These are phyloP conservation scores for Lophochroa leadbeateri DNA, from an alignment of 2,113 vertebrate genomes.

Conservation along the genomic window DNA sequence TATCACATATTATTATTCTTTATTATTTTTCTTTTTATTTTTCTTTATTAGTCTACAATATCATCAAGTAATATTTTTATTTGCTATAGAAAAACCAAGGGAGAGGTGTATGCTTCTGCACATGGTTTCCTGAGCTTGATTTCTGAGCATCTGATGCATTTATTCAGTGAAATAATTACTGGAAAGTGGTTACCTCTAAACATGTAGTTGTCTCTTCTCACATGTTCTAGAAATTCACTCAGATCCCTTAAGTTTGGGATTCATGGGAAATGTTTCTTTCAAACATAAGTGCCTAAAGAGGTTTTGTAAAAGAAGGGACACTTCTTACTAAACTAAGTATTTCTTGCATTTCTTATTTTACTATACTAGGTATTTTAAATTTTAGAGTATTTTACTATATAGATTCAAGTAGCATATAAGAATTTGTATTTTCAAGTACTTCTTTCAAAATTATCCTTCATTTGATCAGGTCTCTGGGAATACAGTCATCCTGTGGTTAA, in stretches of 20 bases:
- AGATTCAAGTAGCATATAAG: neutral
- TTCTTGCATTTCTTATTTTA: neutral
- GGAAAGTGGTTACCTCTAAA: neutral
- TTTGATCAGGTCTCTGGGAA: neutral
- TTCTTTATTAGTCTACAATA: neutral
- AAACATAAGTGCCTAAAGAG: neutral
- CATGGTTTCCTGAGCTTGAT: neutral
- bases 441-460: neutral
- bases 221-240: rapidly evolving
- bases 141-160: neutral
- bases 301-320: neutral
- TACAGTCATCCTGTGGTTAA: neutral
- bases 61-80: neutral
- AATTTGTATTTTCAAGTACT: neutral
- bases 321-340: neutral
- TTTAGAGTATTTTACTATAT: neutral
- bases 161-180: neutral
- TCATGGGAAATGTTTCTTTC: neutral
- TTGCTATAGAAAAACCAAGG: neutral
- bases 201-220: neutral
- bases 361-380: neutral
- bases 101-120: neutral
- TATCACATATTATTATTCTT: neutral
- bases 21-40: neutral
- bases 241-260: neutral